phyloP scores from a whole-genome alignment of 2,113 vertebrate species.

The Aramus guarauna region DNA sequence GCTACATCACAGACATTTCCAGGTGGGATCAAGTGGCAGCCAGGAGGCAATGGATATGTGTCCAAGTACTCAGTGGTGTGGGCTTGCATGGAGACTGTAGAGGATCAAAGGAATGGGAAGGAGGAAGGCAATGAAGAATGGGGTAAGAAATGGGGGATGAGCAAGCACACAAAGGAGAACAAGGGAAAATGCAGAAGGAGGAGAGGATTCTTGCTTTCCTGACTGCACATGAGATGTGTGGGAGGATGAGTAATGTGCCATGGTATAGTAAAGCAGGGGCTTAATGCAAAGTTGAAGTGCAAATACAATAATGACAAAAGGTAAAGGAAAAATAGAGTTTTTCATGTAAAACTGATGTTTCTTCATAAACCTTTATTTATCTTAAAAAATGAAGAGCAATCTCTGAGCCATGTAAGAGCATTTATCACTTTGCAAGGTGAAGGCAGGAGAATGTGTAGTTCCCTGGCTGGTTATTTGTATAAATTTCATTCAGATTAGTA shows the following conservation, averaged over 20 bases:
- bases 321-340: constrained; percentile 1
- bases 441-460: background rate
- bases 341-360: constrained; percentile 27
- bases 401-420: background rate
- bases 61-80: background rate
- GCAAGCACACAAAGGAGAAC: background rate
- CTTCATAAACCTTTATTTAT: constrained; percentile 44
- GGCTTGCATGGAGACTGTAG: background rate
- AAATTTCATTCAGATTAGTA: constrained; percentile 8
- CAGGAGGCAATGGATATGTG: background rate
- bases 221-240: background rate
- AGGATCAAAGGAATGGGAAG: background rate
- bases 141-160: background rate
- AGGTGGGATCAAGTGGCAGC: background rate
- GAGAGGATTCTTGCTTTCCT: background rate
- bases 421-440: constrained; percentile 26
- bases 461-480: background rate
- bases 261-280: background rate
- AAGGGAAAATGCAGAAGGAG: background rate
- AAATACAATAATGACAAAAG: constrained; percentile 5
- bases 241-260: constrained; percentile 17
- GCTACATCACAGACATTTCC: background rate
- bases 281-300: background rate
- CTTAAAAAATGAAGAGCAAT: constrained; percentile 17
- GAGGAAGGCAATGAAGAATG: background rate